These are phyloP conservation scores for Lasioglossum morio DNA, from an alignment of 2,888 invertebrate genomes.

Conservation along the genomic window DNA sequence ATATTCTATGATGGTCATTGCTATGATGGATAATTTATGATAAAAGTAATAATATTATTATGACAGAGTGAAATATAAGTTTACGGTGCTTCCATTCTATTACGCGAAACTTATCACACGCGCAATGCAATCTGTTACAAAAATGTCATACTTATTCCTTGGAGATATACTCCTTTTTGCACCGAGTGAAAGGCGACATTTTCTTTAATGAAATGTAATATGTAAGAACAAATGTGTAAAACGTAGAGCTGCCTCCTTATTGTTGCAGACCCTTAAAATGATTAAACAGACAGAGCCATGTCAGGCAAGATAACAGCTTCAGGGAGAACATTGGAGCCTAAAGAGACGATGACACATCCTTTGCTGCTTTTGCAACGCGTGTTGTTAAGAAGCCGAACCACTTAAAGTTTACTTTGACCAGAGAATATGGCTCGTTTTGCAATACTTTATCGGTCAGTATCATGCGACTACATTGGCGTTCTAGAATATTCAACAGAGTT, in stretches of 20 bases:
- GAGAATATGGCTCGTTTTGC: too few relatives aligned
- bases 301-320: not conserved
- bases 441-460: not conserved
- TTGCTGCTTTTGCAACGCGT: not conserved
- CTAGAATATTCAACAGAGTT: not conserved
- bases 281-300: not conserved
- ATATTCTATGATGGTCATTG: too few relatives aligned
- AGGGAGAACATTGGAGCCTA: not conserved
- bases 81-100: too few relatives aligned
- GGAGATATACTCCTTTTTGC: not conserved
- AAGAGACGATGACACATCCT: not conserved
- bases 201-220: not conserved
- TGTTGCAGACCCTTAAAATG: not conserved
- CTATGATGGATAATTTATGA: too few relatives aligned
- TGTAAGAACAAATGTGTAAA: not conserved
- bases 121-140: too few relatives aligned
- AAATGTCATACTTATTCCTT: not conserved
- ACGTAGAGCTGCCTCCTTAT: not conserved
- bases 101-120: too few relatives aligned
- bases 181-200: not conserved
- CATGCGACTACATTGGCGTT: not conserved
- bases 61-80: too few relatives aligned
- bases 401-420: too few relatives aligned
- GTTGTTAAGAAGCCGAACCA: not conserved
- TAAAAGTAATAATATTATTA: too few relatives aligned